Evolutionary conservation across 2,113 vertebrate genomes (phyloP), one percentile per base, ranked within the genome.

Genomic region (Gallinago undulata): DNA sequence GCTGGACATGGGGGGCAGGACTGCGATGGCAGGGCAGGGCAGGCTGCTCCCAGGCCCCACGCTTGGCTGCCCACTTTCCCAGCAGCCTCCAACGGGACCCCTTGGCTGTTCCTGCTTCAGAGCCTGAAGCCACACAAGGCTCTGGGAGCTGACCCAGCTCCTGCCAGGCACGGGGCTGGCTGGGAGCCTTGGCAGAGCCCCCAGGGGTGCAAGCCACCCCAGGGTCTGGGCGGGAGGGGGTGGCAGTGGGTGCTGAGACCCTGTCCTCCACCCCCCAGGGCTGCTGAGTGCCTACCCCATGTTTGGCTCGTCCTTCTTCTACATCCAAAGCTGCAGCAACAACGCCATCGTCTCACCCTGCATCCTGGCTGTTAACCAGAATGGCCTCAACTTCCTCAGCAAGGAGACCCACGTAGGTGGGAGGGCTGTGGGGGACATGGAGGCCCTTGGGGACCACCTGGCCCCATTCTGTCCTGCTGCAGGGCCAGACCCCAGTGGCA

Each of bases 281-380:
- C 98, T 99, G 89, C 98, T 99, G 93, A 99, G 99, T 2, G 98
- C 99, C 86, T 99, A 98, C 80, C 98, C 99, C 67, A 99, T 99
- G 99, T 99, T 99, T 0, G 99, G 99, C 64, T 99, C 99, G 2
- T 99, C 99, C 64, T 99, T 99, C 98, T 99, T 99, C 98, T 99
- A 99, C 98, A 98, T 99, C 95, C 99, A 99, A 97, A 99, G 99
- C 97, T 99, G 99, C 81, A 99, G 99, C 96, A 99, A 98, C 41
- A 89, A 95, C 1, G 84, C 98, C 24, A 98, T 99, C 19, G 82
- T 98, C 4, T 98, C 99, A 0, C 99, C 99, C 7, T 99, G 99
- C 93, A 98, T 99, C 96, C 98, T 99, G 92, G 99, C 99, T 0
- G 97, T 99, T 86, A 99, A 99, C 96, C 98, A 99, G 91, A 99